Conservation (phyloP, 2,113 vertebrate species). For the Tragelaphus scriptus region DNA sequence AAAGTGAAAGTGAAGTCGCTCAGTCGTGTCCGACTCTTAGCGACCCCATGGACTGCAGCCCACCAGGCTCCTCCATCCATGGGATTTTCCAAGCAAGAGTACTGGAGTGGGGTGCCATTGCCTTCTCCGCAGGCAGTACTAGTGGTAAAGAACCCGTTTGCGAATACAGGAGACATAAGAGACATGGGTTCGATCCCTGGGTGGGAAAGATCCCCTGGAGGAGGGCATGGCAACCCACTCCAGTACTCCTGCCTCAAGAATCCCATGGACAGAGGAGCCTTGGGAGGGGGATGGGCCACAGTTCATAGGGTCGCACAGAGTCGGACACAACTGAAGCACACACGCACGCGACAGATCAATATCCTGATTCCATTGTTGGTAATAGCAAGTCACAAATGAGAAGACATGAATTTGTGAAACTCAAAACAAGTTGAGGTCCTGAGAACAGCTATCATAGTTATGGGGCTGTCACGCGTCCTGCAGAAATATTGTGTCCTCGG, state of each 20-base stretch:
- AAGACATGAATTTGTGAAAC: neutral
- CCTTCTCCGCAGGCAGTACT: too few species aligned
- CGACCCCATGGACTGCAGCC: too few species aligned
- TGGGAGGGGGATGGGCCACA: neutral
- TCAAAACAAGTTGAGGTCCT: neutral
- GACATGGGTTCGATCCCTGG: neutral
- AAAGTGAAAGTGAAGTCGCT: too few species aligned
- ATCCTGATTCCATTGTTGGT: neutral
- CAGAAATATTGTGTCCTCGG: neutral
- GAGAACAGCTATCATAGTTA: neutral
- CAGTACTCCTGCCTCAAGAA: neutral
- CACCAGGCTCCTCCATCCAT: too few species aligned
- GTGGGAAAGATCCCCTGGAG: neutral
- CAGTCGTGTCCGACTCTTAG: too few species aligned
- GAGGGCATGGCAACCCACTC: neutral
- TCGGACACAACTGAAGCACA: neutral
- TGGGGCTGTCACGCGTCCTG: neutral
- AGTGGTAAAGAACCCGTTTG: neutral
- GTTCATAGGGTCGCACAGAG: neutral
- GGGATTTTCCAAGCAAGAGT: too few species aligned
- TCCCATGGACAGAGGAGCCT: neutral
- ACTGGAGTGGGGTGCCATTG: too few species aligned
- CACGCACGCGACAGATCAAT: accelerated
- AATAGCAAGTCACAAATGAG: neutral
- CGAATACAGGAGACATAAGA: neutral